Percentiles rank a stretch among this genome's conserved stretches.
These are phyloP conservation scores for Darevskia mixta DNA, from an alignment of 2,797 vertebrate species.

Conservation along the genomic window DNA sequence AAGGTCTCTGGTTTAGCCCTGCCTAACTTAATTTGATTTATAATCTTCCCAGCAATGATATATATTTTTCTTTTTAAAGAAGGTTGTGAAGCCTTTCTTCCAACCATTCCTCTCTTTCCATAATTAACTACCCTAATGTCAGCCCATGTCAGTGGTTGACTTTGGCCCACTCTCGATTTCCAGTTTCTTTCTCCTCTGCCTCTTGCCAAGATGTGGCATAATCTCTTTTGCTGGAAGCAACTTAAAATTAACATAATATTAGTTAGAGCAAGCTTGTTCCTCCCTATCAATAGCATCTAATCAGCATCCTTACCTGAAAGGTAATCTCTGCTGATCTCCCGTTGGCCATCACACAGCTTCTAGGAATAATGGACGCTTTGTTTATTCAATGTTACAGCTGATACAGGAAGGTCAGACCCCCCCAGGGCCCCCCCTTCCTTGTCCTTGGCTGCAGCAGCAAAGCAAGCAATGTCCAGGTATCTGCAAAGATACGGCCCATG, in stretches of 20 bases:
- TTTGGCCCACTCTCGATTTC: not conserved
- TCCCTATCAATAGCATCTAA: slow-evolving; percentile 68
- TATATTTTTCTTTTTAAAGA: no score
- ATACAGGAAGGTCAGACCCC: slow-evolving; percentile 62
- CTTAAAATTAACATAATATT: slow-evolving; percentile 61
- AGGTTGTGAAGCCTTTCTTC: not conserved
- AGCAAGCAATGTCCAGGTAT: not conserved
- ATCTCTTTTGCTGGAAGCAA: slow-evolving; percentile 48
- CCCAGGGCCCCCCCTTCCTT: slow-evolving; percentile 42
- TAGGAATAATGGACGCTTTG: slow-evolving; percentile 68
- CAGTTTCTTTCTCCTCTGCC: slow-evolving; percentile 29
- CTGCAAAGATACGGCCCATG: not conserved
- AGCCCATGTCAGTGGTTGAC: not conserved
- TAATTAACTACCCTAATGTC: slow-evolving; percentile 9
- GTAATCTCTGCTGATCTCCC: slow-evolving; percentile 71
- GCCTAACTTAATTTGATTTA: not conserved
- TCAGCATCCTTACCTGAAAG: slow-evolving; percentile 71
- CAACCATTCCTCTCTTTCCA: not conserved
- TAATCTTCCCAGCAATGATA: no score
- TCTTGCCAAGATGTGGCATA: slow-evolving; percentile 28
- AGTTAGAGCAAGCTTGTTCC: slow-evolving; percentile 60
- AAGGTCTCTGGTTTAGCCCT: not conserved
- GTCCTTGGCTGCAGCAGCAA: slow-evolving; percentile 56
- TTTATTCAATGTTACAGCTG: slow-evolving; percentile 51
- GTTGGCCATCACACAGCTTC: slow-evolving; percentile 57